Evolutionary conservation across 2,797 vertebrate species (phyloP), one percentile per base, ranked within the genome.

Genomic region (Cuniculus paca): DNA sequence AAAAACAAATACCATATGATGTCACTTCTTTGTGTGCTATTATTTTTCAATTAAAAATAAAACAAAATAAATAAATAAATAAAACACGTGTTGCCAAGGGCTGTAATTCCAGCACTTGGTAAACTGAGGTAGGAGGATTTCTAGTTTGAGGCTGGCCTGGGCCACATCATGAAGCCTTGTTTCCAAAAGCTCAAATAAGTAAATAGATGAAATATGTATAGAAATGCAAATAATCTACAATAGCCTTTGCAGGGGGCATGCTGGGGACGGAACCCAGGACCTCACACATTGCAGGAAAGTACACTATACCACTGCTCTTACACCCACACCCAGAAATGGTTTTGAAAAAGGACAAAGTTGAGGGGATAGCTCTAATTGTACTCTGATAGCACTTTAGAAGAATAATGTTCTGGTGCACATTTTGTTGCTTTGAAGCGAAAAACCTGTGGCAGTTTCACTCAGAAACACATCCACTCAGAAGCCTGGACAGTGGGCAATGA

Each of bases 401-500:
- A n/a, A 36, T 58, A 60, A 58, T 28, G 3, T 28, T 28, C 58
- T 60, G 58, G 24, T 28, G 12, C 58, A 60, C 26, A 60, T 60
- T 60, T 60, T 60, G 24, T 26, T 60, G 2, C 24, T 60, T 60
- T 10, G 58, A 26, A 26, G 58, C 28, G 24, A 60, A 60, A 60
- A 60, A 60, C 10, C 58, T 60, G 26, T 60, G 58, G 58, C 58
- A 68, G 7, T 20, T n/a, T 68, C 34, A 68, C 56, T 79, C 17
- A 17, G 22, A 58, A 56, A 56, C 24, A 0, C 0, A 39, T 56
- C 54, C 6, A 2, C 7, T n/a, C 1, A 14, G 17, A 63, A 63
- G 24, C 2, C 54, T 31, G 39, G 63, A 45, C n/a, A 1, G 34
- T 22, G 48, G n/a, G 9, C 70, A 39, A 36, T 65, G 48, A 50